Percentiles rank a stretch among this genome's conserved stretches.
phyloP scores from a whole-genome alignment of 2,888 invertebrate species.

The Carterocephalus palaemon region DNA sequence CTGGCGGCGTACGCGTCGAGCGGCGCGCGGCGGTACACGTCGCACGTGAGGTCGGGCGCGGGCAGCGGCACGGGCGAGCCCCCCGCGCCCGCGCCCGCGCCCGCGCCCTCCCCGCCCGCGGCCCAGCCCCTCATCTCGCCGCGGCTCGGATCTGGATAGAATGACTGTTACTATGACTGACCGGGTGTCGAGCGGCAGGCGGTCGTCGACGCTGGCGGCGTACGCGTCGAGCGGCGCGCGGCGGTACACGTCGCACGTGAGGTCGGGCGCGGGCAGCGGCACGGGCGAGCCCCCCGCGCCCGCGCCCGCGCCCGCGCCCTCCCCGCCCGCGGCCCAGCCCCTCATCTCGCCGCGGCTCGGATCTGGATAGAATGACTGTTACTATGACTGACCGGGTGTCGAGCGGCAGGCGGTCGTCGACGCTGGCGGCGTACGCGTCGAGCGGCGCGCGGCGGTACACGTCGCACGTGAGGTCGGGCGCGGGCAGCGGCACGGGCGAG shows the following conservation, averaged over 20 bases:
- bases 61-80: too few relatives aligned
- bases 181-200: slow-evolving; percentile 68
- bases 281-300: slow-evolving; percentile 69
- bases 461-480: slow-evolving; percentile 86
- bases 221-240: slow-evolving; percentile 79
- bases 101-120: too few relatives aligned
- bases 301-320: slow-evolving; percentile 56
- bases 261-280: slow-evolving; percentile 89
- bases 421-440: slow-evolving; percentile 75
- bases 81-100: too few relatives aligned
- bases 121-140: too few relatives aligned
- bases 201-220: slow-evolving; percentile 66
- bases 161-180: too few relatives aligned
- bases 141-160: too few relatives aligned
- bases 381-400: slow-evolving; percentile 68
- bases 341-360: too few relatives aligned
- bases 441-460: slow-evolving; percentile 79
- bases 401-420: slow-evolving; percentile 61
- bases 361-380: too few relatives aligned
- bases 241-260: slow-evolving; percentile 82
- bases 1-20: too few relatives aligned
- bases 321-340: slow-evolving; percentile 92
- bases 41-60: too few relatives aligned
- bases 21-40: too few relatives aligned
- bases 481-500: slow-evolving; percentile 84